Evolutionary conservation across 2,797 vertebrate species (phyloP).

Genomic region (Astyanax mexicanus): DNA sequence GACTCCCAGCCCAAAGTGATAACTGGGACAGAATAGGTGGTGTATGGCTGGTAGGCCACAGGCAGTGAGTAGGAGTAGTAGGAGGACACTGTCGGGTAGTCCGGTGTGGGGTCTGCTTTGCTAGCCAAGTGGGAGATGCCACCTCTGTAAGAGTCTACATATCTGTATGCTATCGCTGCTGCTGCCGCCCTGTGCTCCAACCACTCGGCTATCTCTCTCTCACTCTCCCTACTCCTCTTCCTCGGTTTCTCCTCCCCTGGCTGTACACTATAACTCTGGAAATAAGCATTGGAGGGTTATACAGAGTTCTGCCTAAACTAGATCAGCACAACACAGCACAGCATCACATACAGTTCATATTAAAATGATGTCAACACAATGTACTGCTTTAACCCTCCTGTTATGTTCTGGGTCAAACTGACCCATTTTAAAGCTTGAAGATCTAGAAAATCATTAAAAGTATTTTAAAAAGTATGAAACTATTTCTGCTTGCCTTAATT

Average conservation of each 20-base stretch:
- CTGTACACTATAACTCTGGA: constrained; percentile 55
- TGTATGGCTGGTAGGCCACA: constrained; percentile 45
- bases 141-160: constrained; percentile 8
- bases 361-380: no score
- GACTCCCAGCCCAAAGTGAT: constrained; percentile 49
- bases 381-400: no score
- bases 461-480: no score
- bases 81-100: constrained; percentile 22
- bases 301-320: constrained; percentile 10
- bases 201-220: constrained; percentile 60
- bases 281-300: constrained; percentile 47
- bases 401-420: no score
- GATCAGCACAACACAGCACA: neutral
- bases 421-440: no score
- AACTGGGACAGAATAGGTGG: constrained; percentile 43
- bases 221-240: constrained; percentile 56
- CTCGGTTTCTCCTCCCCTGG: constrained; percentile 29
- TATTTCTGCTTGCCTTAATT: no score
- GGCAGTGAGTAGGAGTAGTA: constrained; percentile 52
- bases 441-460: no score
- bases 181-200: constrained; percentile 57
- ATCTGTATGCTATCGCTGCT: constrained; percentile 51
- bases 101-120: constrained; percentile 17
- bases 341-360: no score
- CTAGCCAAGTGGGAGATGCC: neutral